A percentile compares a stretch with the other conserved stretches of the same genome.
Evolutionary conservation across 2,113 vertebrate genomes (phyloP).

Genomic region (Chaenogobius annularis): DNA sequence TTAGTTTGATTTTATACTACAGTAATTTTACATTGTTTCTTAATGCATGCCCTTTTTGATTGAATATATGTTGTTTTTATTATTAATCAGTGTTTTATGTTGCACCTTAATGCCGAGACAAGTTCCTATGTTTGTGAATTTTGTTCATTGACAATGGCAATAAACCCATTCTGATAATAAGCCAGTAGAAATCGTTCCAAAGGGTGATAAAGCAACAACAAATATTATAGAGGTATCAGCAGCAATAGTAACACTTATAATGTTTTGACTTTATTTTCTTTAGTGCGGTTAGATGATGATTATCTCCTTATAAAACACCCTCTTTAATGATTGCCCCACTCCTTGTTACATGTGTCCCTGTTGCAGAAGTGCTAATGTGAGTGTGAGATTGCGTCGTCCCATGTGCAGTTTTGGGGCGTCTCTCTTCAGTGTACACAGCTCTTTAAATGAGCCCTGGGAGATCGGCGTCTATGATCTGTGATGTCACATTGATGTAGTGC

Average conservation of each 20-base stretch:
- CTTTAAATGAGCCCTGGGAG: conserved; percentile 73
- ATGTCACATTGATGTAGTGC: conserved; percentile 75
- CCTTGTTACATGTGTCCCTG: conserved; percentile 12
- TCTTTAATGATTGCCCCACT: conserved; percentile 24
- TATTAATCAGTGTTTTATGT: too few species aligned
- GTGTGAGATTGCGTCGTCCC: conserved; percentile 38
- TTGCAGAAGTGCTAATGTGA: conserved; percentile 40
- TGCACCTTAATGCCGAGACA: too few species aligned
- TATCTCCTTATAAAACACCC: background rate
- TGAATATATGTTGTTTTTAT: too few species aligned
- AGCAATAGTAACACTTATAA: background rate
- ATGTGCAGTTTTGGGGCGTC: conserved; percentile 47
- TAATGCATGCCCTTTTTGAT: too few species aligned
- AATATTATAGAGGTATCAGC: background rate
- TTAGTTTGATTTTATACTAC: too few species aligned
- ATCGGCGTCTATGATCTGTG: conserved; percentile 63
- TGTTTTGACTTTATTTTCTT: background rate
- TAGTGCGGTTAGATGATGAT: background rate
- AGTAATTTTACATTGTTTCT: too few species aligned
- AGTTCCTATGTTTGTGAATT: too few species aligned
- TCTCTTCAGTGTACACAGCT: conserved; percentile 63
- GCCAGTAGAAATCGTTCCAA: background rate
- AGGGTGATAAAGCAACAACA: background rate
- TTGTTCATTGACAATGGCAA: too few species aligned
- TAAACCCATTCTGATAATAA: too few species aligned